phyloP scores from a whole-genome alignment of 2,888 invertebrate species.

The Rhingia rostrata region DNA sequence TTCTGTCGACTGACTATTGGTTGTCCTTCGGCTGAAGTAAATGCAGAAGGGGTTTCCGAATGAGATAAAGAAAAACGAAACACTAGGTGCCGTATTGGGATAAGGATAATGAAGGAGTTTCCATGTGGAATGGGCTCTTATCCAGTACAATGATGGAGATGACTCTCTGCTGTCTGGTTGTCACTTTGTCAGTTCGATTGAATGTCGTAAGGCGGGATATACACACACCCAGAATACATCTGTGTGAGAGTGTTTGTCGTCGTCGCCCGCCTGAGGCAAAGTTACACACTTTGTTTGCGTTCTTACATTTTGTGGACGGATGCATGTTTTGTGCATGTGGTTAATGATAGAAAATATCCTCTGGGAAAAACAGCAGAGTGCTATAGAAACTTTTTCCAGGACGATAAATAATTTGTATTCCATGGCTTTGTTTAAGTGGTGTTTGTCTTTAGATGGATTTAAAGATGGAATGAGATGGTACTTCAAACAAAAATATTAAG shows the following conservation, averaged over 20 bases:
- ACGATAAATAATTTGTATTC: background rate
- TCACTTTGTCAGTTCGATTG: constrained; percentile 58
- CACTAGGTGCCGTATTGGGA: constrained; percentile 37
- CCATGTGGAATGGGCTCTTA: constrained; percentile 9
- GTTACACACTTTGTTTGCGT: constrained; percentile 52
- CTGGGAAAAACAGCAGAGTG: background rate
- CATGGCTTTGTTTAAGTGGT: background rate
- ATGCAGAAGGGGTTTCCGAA: constrained; percentile 30
- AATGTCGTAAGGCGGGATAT: constrained; percentile 38
- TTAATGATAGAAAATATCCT: background rate
- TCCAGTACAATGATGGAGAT: constrained; percentile 1
- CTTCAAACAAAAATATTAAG: background rate
- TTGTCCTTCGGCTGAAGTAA: constrained; percentile 5
- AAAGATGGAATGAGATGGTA: background rate
- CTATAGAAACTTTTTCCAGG: constrained; percentile 19
- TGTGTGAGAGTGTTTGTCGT: constrained; percentile 43
- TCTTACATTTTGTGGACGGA: background rate
- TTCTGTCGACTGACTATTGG: constrained; percentile 33
- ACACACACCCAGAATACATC: constrained; percentile 28
- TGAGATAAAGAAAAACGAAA: constrained; percentile 38
- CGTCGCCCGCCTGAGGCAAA: constrained; percentile 27
- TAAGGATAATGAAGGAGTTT: constrained; percentile 51
- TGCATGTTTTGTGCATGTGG: constrained; percentile 3
- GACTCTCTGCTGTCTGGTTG: constrained; percentile 15
- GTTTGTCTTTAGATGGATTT: constrained; percentile 12